Evolutionary conservation across 2,797 vertebrate species (phyloP).

Genomic region (Paedocypris micromegethes): DNA sequence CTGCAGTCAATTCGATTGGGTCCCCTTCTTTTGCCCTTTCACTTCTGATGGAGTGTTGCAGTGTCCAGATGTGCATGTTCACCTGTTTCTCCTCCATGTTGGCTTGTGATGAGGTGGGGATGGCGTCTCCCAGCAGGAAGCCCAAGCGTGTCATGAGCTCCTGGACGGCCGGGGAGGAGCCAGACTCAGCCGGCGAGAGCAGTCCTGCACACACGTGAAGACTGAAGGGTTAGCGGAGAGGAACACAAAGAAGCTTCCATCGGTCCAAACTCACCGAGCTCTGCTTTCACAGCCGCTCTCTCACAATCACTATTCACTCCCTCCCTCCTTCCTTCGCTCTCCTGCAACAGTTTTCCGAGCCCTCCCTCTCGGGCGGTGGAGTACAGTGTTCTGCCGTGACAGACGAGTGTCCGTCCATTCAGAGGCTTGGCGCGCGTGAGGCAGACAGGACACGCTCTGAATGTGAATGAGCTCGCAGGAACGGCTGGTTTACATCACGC

Average conservation of each 20-base stretch:
- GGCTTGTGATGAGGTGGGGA: slow-evolving; percentile 80
- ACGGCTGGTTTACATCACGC: slow-evolving; percentile 5
- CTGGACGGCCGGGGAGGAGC: slow-evolving; percentile 88
- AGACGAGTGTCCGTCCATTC: slow-evolving; percentile 30
- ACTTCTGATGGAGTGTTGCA: slow-evolving; percentile 38
- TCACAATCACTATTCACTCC: slow-evolving; percentile 12
- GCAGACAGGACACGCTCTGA: slow-evolving; percentile 43
- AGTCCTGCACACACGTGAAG: slow-evolving; percentile 38
- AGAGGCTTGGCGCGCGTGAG: slow-evolving; percentile 14
- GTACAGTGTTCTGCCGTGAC: slow-evolving; percentile 23
- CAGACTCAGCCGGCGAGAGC: slow-evolving; percentile 57
- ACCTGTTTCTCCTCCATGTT: slow-evolving; percentile 76
- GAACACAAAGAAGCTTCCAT: slow-evolving; percentile 15
- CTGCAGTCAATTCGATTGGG: no score
- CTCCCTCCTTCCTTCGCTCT: slow-evolving; percentile 6
- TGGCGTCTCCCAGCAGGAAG: slow-evolving; percentile 94
- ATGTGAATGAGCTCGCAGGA: slow-evolving; percentile 47
- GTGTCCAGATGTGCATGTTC: slow-evolving; percentile 40
- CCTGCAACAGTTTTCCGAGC: not conserved
- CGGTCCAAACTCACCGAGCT: slow-evolving; percentile 43
- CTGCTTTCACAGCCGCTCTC: slow-evolving; percentile 31
- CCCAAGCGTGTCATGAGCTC: slow-evolving; percentile 98
- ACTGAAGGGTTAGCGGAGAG: slow-evolving; percentile 17
- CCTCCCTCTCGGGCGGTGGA: slow-evolving; percentile 14
- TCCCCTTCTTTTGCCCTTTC: not conserved